Conservation (phyloP, 2,888 invertebrate genomes). For the Cerceris rybyensis region DNA sequence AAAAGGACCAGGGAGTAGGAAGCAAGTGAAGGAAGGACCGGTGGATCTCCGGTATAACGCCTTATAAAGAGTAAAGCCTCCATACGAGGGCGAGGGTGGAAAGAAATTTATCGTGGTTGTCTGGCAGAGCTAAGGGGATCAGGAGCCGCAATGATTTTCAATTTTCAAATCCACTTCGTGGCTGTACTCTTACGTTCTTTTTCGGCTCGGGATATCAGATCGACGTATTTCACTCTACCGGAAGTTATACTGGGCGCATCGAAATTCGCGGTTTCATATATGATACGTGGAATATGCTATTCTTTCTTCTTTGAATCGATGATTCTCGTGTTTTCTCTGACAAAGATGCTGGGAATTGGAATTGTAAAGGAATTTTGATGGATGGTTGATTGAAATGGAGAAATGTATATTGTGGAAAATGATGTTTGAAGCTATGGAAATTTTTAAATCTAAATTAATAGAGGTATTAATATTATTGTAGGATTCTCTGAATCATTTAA, state of each 20-base stretch:
- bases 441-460: no score
- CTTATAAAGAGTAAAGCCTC: constrained; percentile 73
- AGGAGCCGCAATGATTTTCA: constrained; percentile 79
- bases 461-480: no score
- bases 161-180: constrained; percentile 78
- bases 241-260: constrained; percentile 31
- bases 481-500: no score
- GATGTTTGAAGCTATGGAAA: no score
- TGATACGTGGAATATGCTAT: not conserved
- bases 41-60: constrained; percentile 68
- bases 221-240: constrained; percentile 42
- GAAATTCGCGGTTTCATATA: not conserved
- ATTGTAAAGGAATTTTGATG: not conserved
- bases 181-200: constrained; percentile 67
- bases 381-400: no score
- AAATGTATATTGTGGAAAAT: no score
- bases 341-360: not conserved
- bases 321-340: not conserved
- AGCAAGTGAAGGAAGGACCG: constrained; percentile 28
- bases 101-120: constrained; percentile 77
- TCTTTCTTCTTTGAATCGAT: not conserved
- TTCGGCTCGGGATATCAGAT: constrained; percentile 48
- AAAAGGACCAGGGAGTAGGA: constrained; percentile 49
- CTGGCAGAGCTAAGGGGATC: constrained; percentile 77
- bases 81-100: constrained; percentile 44